phyloP scores from a whole-genome alignment of 2,888 invertebrate genomes.

The Orthosia cruda region DNA sequence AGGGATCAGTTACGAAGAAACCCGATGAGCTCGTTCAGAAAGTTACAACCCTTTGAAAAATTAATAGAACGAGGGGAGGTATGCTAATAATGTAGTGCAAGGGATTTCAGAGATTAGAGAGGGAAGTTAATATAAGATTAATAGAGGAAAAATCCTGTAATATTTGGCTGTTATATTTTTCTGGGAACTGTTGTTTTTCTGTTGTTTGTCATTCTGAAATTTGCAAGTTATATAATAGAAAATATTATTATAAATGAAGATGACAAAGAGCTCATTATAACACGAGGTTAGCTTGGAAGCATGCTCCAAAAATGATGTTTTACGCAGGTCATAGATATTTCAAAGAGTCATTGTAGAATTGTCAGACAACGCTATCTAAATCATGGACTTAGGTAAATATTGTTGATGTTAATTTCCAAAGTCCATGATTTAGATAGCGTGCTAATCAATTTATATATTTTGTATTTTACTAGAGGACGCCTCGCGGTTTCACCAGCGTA shows the following conservation, averaged over 20 bases:
- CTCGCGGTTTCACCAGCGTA: too few relatives aligned
- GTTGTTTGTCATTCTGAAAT: neutral
- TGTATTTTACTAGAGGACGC: too few relatives aligned
- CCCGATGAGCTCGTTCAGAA: conserved; percentile 32
- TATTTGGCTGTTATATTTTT: neutral
- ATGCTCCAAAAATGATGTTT: neutral
- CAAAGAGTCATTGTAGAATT: neutral
- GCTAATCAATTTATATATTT: too few relatives aligned
- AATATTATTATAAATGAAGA: neutral
- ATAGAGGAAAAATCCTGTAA: conserved; percentile 8
- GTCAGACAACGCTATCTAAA: too few relatives aligned
- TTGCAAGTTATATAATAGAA: neutral
- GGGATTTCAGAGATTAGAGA: conserved; percentile 20
- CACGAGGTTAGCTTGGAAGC: neutral
- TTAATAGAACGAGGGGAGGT: conserved; percentile 31
- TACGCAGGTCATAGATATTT: neutral
- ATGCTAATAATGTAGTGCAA: conserved; percentile 53
- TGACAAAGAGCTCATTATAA: neutral
- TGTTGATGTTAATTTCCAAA: too few relatives aligned
- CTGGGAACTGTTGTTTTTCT: neutral
- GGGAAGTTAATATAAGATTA: conserved; percentile 33
- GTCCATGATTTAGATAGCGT: too few relatives aligned
- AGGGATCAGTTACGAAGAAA: conserved; percentile 56
- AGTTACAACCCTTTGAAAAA: conserved; percentile 52
- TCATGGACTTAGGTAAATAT: too few relatives aligned